Percentiles rank a stretch among this genome's conserved stretches.
Conservation (phyloP, 1,140 invertebrate species). For the Zaprionus gabonicus region DNA sequence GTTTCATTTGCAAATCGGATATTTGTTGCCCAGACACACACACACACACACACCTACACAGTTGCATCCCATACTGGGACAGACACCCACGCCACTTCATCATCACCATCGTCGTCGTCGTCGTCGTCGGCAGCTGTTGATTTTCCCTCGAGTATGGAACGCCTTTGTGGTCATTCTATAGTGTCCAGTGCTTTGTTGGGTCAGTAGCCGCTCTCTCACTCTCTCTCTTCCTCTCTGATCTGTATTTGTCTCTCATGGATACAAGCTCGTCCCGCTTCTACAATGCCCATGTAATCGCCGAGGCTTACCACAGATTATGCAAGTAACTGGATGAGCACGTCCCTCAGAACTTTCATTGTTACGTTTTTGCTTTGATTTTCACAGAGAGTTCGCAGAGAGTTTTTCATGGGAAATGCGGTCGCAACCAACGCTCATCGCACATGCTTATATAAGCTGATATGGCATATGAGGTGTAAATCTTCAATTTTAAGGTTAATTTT, state of each 20-base stretch:
- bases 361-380: constrained; percentile 29
- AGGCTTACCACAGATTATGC: constrained; percentile 69
- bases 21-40: constrained; percentile 61
- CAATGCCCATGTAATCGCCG: constrained; percentile 60
- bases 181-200: not conserved
- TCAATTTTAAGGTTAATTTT: constrained; percentile 64
- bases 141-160: constrained; percentile 49
- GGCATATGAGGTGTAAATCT: constrained; percentile 51
- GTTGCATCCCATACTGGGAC: not conserved
- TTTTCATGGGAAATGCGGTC: constrained; percentile 36
- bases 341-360: constrained; percentile 25
- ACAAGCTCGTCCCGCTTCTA: constrained; percentile 12
- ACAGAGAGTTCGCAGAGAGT: constrained; percentile 2
- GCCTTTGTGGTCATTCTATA: constrained; percentile 31
- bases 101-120: not conserved
- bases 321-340: constrained; percentile 49
- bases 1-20: constrained; percentile 83
- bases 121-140: constrained; percentile 50
- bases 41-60: constrained; percentile 6
- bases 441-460: not conserved
- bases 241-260: constrained; percentile 25
- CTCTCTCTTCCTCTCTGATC: constrained; percentile 9
- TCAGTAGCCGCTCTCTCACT: constrained; percentile 11
- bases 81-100: constrained; percentile 45
- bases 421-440: not conserved